These are phyloP conservation scores for Yponomeuta plumbellus DNA, from an alignment of 2,888 invertebrate species.

Conservation along the genomic window DNA sequence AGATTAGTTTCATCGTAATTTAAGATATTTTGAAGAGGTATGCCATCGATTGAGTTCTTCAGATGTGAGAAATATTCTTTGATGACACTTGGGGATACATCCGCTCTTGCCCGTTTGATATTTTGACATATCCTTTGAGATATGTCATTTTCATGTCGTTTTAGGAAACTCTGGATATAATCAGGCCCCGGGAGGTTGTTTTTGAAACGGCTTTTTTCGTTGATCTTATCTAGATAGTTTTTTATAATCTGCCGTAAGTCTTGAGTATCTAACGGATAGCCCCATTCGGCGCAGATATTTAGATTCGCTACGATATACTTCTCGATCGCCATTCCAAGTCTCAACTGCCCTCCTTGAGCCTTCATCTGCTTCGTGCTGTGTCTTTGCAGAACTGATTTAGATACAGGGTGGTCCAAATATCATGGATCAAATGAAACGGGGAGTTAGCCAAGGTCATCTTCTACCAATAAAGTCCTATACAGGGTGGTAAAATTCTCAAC, in stretches of 20 bases:
- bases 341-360: conserved; percentile 15
- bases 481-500: no score
- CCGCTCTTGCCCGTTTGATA: conserved; percentile 6
- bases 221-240: conserved; percentile 15
- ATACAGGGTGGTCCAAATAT: no score
- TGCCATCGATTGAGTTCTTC: not conserved
- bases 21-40: not conserved
- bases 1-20: conserved; percentile 11
- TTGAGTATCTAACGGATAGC: conserved; percentile 12
- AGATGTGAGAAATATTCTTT: conserved; percentile 2
- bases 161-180: conserved; percentile 4
- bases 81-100: conserved; percentile 1
- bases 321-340: conserved; percentile 8
- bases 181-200: no score
- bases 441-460: no score
- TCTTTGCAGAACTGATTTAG: conserved; percentile 15
- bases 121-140: conserved; percentile 13
- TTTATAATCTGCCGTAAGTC: conserved; percentile 10
- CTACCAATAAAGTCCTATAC: no score
- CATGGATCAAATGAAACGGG: no score
- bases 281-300: conserved; percentile 15
- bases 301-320: conserved; percentile 7
- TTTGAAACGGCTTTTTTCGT: not conserved
- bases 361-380: conserved; percentile 16
- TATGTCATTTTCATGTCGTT: conserved; percentile 1